These are phyloP conservation scores for Myxocyprinus asiaticus DNA, from an alignment of 2,113 vertebrate genomes.

Conservation along the genomic window DNA sequence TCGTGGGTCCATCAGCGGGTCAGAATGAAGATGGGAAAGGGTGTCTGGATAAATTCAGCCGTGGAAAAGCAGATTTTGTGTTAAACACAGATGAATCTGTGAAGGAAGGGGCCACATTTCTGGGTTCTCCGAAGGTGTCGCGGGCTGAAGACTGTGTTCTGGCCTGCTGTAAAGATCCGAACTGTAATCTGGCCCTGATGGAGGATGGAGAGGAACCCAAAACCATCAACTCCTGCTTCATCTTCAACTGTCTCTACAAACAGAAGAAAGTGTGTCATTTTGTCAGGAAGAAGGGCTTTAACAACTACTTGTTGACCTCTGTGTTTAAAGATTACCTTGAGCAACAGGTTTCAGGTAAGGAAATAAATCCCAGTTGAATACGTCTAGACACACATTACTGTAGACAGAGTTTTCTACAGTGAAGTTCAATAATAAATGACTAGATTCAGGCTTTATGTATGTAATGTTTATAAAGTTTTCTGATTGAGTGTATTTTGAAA, in stretches of 20 bases:
- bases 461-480: too few relatives aligned
- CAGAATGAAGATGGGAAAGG: slow-evolving; percentile 55
- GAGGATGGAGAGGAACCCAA: slow-evolving; percentile 62
- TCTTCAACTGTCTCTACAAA: slow-evolving; percentile 90
- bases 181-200: slow-evolving; percentile 89
- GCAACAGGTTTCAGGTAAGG: slow-evolving; percentile 56
- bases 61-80: slow-evolving; percentile 79
- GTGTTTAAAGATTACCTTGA: slow-evolving; percentile 75
- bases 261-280: slow-evolving; percentile 87
- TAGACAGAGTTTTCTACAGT: too few relatives aligned
- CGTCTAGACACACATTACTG: not conserved
- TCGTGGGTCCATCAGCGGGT: not conserved
- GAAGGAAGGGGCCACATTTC: slow-evolving; percentile 83
- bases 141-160: slow-evolving; percentile 78
- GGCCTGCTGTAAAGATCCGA: slow-evolving; percentile 80
- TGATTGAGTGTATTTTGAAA: not conserved
- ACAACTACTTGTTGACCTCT: slow-evolving; percentile 73
- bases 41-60: slow-evolving; percentile 75
- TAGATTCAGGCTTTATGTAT: too few relatives aligned
- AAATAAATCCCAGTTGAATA: too few relatives aligned
- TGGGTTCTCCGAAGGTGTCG: slow-evolving; percentile 72
- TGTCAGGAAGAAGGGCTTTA: slow-evolving; percentile 80
- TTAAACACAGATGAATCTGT: slow-evolving; percentile 86
- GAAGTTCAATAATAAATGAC: too few relatives aligned
- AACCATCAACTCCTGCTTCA: slow-evolving; percentile 79